Evolutionary conservation across 2,888 invertebrate genomes (phyloP), one percentile per base, ranked within the genome.

Genomic region (Mylabris sibirica): DNA sequence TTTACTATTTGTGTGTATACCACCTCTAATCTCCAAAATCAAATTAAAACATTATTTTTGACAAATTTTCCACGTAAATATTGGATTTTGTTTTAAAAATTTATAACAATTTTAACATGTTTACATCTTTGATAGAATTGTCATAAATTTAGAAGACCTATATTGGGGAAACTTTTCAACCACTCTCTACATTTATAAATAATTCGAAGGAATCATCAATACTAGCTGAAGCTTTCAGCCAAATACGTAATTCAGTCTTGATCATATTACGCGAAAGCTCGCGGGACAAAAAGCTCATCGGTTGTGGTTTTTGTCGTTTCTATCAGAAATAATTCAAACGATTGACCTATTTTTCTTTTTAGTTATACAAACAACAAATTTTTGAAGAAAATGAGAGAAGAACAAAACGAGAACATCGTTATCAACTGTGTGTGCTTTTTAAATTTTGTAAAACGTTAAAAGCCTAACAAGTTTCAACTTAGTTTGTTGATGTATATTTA

Each of bases 181-280:
- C 76, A 79, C 81, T 81, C 79, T 82, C 80, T 78, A 79, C 78
- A 75, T 70, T 72, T 75, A 83, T 83, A 80, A 83, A 82, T 83
- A 78, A 83, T 82, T 82, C 82, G 76, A 72, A 22, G 22, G 73
- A 77, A 76, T 79, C 82, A 81, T 82, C 82, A 80, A 81, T 79
- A 80, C 26, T 76, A 76, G 80, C 76, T 76, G 72, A 74, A 78
- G 80, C 81, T 82, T 78, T 81, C 81, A 81, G 74, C 71, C 74
- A 71, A 79, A 78, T 77, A 78, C 77, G 77, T 78, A 79, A 79
- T 78, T 57, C 26, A 78, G 79, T 77, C 79, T 79, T 81, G 79
- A 82, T 83, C 81, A 80, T 82, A 81, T 82, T 81, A 80, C 76
- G 72, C 76, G 72, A 74, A 77, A 76, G 75, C 79, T 78, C 79